These are phyloP conservation scores for Disparrhopalites patrizii DNA, from an alignment of 2,888 invertebrate genomes.

Conservation along the genomic window DNA sequence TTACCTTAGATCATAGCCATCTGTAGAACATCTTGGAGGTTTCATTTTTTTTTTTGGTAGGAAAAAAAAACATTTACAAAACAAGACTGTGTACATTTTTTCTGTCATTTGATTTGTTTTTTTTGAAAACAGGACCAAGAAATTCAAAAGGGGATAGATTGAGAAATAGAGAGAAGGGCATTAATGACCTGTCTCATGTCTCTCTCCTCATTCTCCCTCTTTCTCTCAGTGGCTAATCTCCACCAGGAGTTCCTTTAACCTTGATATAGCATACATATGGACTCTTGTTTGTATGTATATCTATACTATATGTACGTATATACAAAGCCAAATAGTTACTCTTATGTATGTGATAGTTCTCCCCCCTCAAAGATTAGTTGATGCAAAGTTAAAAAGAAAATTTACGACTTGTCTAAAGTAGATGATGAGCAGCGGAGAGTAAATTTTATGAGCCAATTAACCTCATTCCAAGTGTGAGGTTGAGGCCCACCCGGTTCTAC, in stretches of 20 bases:
- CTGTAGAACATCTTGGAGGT: background rate
- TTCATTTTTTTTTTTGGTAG: background rate
- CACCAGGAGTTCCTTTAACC: background rate
- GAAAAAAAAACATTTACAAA: background rate
- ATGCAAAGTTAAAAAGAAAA: constrained; percentile 19
- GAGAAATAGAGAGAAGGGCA: too few species aligned
- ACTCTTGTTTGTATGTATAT: background rate
- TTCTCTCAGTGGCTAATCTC: background rate
- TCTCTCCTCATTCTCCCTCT: background rate
- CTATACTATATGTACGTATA: background rate
- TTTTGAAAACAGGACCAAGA: background rate
- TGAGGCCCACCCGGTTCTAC: constrained; percentile 43
- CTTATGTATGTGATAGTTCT: background rate
- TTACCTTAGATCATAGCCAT: background rate
- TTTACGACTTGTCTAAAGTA: constrained; percentile 45
- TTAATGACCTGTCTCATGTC: too few species aligned
- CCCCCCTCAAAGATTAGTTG: background rate
- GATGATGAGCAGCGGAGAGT: constrained; percentile 33
- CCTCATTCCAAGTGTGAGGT: constrained; percentile 35
- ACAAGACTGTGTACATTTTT: background rate
- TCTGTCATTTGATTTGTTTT: constrained; percentile 6
- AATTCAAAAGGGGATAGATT: too few species aligned
- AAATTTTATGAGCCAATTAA: constrained; percentile 48
- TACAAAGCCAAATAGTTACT: background rate
- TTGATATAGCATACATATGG: background rate